A percentile compares a stretch with the other conserved stretches of the same genome.
These are phyloP conservation scores for Rhaphigaster nebulosa DNA, from an alignment of 2,888 invertebrate genomes.

Conservation along the genomic window DNA sequence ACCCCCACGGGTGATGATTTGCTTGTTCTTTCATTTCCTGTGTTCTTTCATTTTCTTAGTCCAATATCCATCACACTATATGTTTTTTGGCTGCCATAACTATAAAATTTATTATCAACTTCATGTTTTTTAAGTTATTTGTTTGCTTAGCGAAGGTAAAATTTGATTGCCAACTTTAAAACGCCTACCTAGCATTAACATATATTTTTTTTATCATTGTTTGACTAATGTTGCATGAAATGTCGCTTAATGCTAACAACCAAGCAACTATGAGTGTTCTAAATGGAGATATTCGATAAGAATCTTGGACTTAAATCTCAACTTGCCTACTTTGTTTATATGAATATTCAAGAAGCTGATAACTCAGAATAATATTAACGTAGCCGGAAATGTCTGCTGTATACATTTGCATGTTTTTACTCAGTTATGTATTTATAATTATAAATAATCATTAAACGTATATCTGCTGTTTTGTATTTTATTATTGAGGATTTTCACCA, in stretches of 20 bases:
- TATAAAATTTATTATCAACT: no score
- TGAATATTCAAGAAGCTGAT: not conserved
- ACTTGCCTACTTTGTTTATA: conserved; percentile 26
- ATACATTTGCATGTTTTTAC: conserved; percentile 9
- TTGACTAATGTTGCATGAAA: not conserved
- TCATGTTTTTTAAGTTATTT: no score
- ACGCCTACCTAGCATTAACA: no score
- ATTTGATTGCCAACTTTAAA: no score
- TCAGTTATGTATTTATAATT: conserved; percentile 3
- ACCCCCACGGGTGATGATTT: no score
- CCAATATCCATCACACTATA: no score
- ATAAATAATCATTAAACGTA: not conserved
- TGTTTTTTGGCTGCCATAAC: no score
- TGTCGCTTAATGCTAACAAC: not conserved
- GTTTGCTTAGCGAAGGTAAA: no score
- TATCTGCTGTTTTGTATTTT: not conserved
- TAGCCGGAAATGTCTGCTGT: not conserved
- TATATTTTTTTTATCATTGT: no score
- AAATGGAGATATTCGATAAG: not conserved
- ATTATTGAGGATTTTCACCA: not conserved
- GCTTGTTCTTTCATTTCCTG: no score
- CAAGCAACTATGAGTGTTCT: not conserved
- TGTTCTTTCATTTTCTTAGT: no score
- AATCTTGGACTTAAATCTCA: conserved; percentile 23
- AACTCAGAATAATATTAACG: conserved; percentile 22